Conservation (phyloP, 2,888 invertebrate genomes). For the Melitaea athalia region DNA sequence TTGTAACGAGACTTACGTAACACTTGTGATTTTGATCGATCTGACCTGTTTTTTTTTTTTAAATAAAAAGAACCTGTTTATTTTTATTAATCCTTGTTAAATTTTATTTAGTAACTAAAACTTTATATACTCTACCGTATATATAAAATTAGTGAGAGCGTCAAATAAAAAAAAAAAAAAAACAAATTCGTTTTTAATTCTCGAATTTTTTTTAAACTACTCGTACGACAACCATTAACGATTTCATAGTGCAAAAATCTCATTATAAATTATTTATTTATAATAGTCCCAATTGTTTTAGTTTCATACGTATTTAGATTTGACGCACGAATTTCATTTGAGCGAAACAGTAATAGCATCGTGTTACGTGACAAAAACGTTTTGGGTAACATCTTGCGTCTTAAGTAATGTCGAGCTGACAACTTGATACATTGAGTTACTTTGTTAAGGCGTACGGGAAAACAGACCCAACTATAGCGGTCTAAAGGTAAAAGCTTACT, state of each 20-base stretch:
- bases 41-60: no score
- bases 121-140: no score
- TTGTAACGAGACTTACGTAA: no score
- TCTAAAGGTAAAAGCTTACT: slow-evolving; percentile 13
- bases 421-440: slow-evolving; percentile 76
- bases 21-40: no score
- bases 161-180: neutral
- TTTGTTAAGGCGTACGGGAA: slow-evolving; percentile 68
- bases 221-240: no score
- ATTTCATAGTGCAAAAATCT: neutral
- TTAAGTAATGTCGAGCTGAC: slow-evolving; percentile 64
- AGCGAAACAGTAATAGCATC: slow-evolving; percentile 50
- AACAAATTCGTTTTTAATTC: no score
- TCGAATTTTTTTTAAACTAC: no score
- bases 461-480: slow-evolving; percentile 57
- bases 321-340: slow-evolving; percentile 38
- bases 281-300: slow-evolving; percentile 8
- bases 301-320: slow-evolving; percentile 22
- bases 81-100: no score
- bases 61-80: no score
- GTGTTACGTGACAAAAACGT: slow-evolving; percentile 66
- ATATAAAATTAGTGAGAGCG: no score
- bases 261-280: neutral
- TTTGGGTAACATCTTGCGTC: slow-evolving; percentile 63
- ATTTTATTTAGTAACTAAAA: no score